Evolutionary conservation across 2,888 invertebrate species (phyloP), one percentile per base, ranked within the genome.

Genomic region (Limnephilus marmoratus): DNA sequence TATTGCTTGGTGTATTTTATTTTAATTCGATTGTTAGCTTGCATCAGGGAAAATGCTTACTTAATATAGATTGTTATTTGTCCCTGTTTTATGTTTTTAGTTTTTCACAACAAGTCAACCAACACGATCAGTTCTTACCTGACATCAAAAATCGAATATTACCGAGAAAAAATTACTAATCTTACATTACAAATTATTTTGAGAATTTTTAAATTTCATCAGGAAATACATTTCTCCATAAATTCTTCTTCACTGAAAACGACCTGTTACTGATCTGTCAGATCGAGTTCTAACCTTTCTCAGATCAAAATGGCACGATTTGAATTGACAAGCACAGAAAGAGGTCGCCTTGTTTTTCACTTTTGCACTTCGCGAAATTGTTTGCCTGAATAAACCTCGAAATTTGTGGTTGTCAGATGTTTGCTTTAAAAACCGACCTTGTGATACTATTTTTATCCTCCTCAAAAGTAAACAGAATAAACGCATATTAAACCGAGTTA

Each of bases 281-380:
- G 24, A 9, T 68, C 24, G 24, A 24, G 24, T 68, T 68, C 24
- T 68, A 68, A 24, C 68, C 68, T 68, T 5, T 68, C 24, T 68
- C 24, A 68, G 7, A 68, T 24, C 68, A 68, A 68, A 24, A 9
- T 24, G 68, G 18, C 18, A 0, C 24, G 68, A 68, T 68, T 18
- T n/a, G 29, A 86, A 29, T 49, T 3, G 45, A 86, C 68, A 37
- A n/a, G 88, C 80, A 80, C 80, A 11, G 24, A 85, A 31, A 45
- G 13, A n/a, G 37, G 13, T 68, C 37, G 24, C 24, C 18, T 88
- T 18, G 2, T 86, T 88, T 80, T 68, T 88, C 37, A 80, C 24
- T 68, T 81, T 89, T 81, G 68, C 37, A 88, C 53, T 80, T 41
- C 37, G 88, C n/a, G 88, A 80, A 89, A 89, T 37, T 37, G 12